These are phyloP conservation scores for Magallana ariakensis DNA, from an alignment of 1,140 invertebrate species.

Conservation along the genomic window DNA sequence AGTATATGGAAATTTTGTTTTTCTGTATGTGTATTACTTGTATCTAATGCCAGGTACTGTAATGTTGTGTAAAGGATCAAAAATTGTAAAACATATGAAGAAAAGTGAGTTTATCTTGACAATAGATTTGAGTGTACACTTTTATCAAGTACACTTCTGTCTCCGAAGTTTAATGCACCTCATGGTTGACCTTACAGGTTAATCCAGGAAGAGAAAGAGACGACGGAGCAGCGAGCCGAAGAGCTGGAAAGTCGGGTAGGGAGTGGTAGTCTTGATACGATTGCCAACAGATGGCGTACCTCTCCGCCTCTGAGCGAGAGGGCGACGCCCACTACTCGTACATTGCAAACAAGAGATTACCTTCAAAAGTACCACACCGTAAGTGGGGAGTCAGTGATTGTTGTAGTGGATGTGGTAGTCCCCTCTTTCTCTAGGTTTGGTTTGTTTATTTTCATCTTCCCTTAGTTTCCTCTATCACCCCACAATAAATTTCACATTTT, in stretches of 20 bases:
- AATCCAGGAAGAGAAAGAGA: conserved; percentile 99
- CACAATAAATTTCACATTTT: not conserved
- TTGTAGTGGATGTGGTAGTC: conserved; percentile 9
- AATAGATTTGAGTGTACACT: too few species aligned
- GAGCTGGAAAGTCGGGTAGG: conserved; percentile 98
- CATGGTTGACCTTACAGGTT: conserved; percentile 80
- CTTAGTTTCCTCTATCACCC: not conserved
- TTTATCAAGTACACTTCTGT: too few species aligned
- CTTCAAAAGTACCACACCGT: conserved; percentile 92
- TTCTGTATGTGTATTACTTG: too few species aligned
- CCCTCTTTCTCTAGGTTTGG: conserved; percentile 20
- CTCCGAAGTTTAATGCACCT: not conserved
- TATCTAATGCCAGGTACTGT: not conserved
- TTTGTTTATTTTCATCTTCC: not conserved
- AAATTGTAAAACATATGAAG: too few species aligned
- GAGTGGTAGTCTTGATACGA: conserved; percentile 82
- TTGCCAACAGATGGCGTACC: conserved; percentile 79
- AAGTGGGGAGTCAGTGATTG: conserved; percentile 72
- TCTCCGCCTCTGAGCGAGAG: conserved; percentile 89
- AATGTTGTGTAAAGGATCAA: too few species aligned
- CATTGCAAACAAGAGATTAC: conserved; percentile 83
- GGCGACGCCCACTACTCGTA: conserved; percentile 84
- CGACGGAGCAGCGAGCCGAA: conserved; percentile 94
- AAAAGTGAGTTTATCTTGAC: too few species aligned
- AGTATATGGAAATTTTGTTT: not conserved